Conservation (phyloP, 2,888 invertebrate species). For the Drosophila conformis region DNA sequence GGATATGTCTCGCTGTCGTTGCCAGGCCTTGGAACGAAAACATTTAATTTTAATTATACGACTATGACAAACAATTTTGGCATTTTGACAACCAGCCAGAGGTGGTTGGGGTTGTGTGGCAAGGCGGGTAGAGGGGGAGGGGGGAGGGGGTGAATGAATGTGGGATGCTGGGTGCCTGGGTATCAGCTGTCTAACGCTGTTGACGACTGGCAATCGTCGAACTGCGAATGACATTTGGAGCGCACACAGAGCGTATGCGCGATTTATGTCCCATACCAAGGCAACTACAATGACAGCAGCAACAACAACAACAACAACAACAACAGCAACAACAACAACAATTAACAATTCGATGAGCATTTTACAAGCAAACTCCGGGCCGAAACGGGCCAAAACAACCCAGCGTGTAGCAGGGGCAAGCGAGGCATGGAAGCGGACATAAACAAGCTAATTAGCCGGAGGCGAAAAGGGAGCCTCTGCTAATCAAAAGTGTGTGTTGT, state of each 20-base stretch:
- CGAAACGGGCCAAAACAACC: not conserved
- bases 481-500: slow-evolving; percentile 30
- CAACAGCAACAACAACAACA: slow-evolving; percentile 44
- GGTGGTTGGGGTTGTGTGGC: not conserved
- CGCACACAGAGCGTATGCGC: slow-evolving; percentile 52
- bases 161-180: not conserved
- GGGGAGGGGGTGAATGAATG: not conserved
- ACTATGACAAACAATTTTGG: slow-evolving; percentile 79
- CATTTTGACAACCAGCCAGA: slow-evolving; percentile 66
- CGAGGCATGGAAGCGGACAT: slow-evolving; percentile 23
- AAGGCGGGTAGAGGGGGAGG: not conserved
- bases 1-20: slow-evolving; percentile 44
- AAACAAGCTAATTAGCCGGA: slow-evolving; percentile 61
- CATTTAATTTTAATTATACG: slow-evolving; percentile 79
- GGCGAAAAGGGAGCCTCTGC: slow-evolving; percentile 9
- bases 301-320: slow-evolving; percentile 14
- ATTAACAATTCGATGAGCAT: slow-evolving; percentile 49
- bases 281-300: not conserved
- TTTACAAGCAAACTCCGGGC: slow-evolving; percentile 33
- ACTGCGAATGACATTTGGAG: slow-evolving; percentile 41
- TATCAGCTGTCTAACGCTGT: slow-evolving; percentile 5
- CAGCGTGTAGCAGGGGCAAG: not conserved
- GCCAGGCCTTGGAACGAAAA: slow-evolving; percentile 57
- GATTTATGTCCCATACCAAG: slow-evolving; percentile 20
- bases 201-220: slow-evolving; percentile 51